Conservation (phyloP, 2,888 invertebrate genomes). For the Phyto melanocephala region DNA sequence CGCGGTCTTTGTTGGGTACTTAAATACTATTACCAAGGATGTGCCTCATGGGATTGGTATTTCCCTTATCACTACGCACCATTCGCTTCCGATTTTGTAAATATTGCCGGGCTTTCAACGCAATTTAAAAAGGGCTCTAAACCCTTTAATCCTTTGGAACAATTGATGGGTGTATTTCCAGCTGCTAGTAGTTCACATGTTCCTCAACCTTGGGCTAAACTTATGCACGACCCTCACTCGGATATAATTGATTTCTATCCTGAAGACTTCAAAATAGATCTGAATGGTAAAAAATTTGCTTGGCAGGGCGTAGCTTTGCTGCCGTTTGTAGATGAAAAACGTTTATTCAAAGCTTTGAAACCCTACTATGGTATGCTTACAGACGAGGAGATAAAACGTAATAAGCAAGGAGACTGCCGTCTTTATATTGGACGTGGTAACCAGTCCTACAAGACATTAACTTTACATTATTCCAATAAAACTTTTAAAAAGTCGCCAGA, state of each 20-base stretch:
- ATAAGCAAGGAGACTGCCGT: slow-evolving; percentile 92
- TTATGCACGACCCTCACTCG: slow-evolving; percentile 95
- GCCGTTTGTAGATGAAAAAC: slow-evolving; percentile 97
- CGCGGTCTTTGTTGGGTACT: slow-evolving; percentile 98
- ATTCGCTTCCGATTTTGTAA: slow-evolving; percentile 98
- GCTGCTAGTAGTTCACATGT: slow-evolving; percentile 97
- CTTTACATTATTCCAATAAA: slow-evolving; percentile 83
- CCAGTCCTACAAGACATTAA: slow-evolving; percentile 81
- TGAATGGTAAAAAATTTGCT: slow-evolving; percentile 99
- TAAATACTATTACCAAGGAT: slow-evolving; percentile 99
- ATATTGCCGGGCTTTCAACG: slow-evolving; percentile 90
- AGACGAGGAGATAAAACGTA: slow-evolving; percentile 91
- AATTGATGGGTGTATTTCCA: slow-evolving; percentile 99
- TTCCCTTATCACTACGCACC: slow-evolving; percentile 99
- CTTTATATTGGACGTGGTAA: slow-evolving; percentile 86
- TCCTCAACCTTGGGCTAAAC: slow-evolving; percentile 93
- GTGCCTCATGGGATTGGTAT: slow-evolving; percentile 99
- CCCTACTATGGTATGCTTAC: slow-evolving; percentile 90
- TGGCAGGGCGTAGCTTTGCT: slow-evolving; percentile 99
- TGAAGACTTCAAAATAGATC: slow-evolving; percentile 96
- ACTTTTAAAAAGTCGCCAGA: slow-evolving; percentile 79
- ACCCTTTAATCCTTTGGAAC: slow-evolving; percentile 98
- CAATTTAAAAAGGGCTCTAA: slow-evolving; percentile 92
- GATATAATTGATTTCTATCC: slow-evolving; percentile 99
- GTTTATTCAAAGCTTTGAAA: slow-evolving; percentile 90